These are phyloP conservation scores for Drosophila atripex DNA, from an alignment of 2,888 invertebrate species.

Conservation along the genomic window DNA sequence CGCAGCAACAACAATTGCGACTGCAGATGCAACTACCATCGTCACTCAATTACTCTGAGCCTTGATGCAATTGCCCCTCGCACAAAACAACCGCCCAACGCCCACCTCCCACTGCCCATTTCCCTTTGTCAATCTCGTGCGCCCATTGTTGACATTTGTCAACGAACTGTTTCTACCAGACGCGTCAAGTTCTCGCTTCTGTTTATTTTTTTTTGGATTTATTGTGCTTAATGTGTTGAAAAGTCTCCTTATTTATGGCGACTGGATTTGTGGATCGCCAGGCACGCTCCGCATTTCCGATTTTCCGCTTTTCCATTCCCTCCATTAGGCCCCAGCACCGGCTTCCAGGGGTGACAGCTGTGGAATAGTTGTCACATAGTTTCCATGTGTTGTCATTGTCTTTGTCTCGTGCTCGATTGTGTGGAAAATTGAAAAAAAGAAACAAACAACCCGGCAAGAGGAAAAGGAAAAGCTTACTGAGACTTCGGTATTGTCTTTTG, in stretches of 20 bases:
- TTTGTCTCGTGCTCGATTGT: constrained; percentile 66
- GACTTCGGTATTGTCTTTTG: constrained; percentile 11
- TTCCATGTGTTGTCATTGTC: constrained; percentile 52
- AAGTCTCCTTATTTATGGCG: constrained; percentile 76
- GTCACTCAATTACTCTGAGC: constrained; percentile 66
- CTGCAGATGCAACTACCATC: constrained; percentile 40
- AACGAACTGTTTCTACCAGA: constrained; percentile 63
- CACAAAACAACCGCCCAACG: not conserved
- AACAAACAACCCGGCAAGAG: constrained; percentile 12
- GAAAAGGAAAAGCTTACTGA: constrained; percentile 15
- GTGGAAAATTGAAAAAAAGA: constrained; percentile 69
- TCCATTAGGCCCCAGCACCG: not conserved
- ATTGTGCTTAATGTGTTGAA: constrained; percentile 80
- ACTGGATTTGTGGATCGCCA: constrained; percentile 37
- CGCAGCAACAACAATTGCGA: constrained; percentile 6
- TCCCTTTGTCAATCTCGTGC: constrained; percentile 34
- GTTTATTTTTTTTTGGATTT: constrained; percentile 66
- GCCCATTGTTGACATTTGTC: constrained; percentile 61
- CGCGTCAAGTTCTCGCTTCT: constrained; percentile 51
- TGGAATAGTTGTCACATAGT: constrained; percentile 60
- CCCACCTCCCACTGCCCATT: constrained; percentile 1
- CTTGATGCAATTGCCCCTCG: constrained; percentile 22
- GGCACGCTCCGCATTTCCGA: constrained; percentile 1
- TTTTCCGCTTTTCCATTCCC: not conserved
- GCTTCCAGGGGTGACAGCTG: constrained; percentile 36